Evolutionary conservation across 2,888 invertebrate genomes (phyloP), one percentile per base, ranked within the genome.

Genomic region (Conistra vaccinii): DNA sequence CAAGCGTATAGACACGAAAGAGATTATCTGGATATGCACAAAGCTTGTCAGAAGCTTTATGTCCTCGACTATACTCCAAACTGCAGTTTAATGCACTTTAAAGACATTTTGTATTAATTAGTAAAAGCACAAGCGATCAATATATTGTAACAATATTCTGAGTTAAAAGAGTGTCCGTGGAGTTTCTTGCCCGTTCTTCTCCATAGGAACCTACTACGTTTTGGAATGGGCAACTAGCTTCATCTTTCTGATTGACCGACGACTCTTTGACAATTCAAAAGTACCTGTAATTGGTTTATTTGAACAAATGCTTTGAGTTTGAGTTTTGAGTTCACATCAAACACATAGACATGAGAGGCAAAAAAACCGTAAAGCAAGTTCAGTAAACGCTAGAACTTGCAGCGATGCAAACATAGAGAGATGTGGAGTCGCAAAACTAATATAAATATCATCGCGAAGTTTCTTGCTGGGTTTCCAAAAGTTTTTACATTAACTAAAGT

Each of bases 401-500:
- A 53, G 10, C 58, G n/a, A 63, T 48, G 70, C 39, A 70, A 69
- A 81, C 45, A 60, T 39, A 58, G 57, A 75, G 75, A 60, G 63
- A 55, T 29, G 70, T 58, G n/a, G 53, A 81, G 62, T 60, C 45
- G 55, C 32, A 9, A 60, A 82, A 68, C 77, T 76, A 67, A 63
- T 65, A 76, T 32, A 82, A 80, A 76, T 65, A 57, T 68, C 58
- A 82, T 51, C 20, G n/a, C 32, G 20, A 51, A 74, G 42, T 63
- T 68, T 62, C 67, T 63, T 26, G 39, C 35, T 17, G n/a, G 65
- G 55, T 42, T 68, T 42, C n/a, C 14, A 14, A 58, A 83, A 83
- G 32, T 75, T 78, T 63, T 70, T 62, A 67, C 69, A 83, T 68
- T 72, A 74, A 35, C 2, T 78, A 35, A 76, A 66, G 42, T 57